Base-by-base conservation (phyloP, 2,113 vertebrate species). In the Aythya baeri region DNA sequence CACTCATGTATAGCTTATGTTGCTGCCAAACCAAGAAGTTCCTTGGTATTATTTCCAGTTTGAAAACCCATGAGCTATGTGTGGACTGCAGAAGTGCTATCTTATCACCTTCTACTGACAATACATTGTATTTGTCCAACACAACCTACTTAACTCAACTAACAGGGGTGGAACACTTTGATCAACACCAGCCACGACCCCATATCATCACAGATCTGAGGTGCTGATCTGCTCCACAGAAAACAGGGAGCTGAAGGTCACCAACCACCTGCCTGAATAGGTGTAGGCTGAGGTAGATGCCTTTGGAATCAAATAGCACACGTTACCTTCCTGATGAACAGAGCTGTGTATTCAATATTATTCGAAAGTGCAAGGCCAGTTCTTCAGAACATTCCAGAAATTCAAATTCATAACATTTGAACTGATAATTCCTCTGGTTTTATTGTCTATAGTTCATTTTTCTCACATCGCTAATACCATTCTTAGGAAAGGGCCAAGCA, bases 261-360 rank as follows among this genome's bases (percentile, higher is more conserved):
- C 27, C 41, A 17, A 22, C 27, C 11, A 23, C 32, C 41, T 26
- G 34, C 62, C 75, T 17, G 32, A 23, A 44, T 4, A 46, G 8
- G 29, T 6, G 21, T 2, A 1, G 68, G 41, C 36, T 54, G 4
- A 20, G 17, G 12, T 22, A 16, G 41, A 6, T 1, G 7, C 2
- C 0, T 25, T 23, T 26, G 43, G 57, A 54, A 52, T 34, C 27
- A 46, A 32, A 2, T 6, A 32, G 2, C 13, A 12, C 61, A 46
- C 50, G 31, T n/a, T 18, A 68, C 7, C 55, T 29, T 49, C 31
- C 49, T 38, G 2, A 57, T 63, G 17, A 18, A 13, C 66, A 52
- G 25, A 21, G 21, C 0, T 6, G 8, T 6, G 5, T 21, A 31
- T 6, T 55, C 4, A 1, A 3, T 9, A 4, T 7, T 11, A 29